Conservation (phyloP, 2,888 invertebrate genomes). For the Tenthredo livida region DNA sequence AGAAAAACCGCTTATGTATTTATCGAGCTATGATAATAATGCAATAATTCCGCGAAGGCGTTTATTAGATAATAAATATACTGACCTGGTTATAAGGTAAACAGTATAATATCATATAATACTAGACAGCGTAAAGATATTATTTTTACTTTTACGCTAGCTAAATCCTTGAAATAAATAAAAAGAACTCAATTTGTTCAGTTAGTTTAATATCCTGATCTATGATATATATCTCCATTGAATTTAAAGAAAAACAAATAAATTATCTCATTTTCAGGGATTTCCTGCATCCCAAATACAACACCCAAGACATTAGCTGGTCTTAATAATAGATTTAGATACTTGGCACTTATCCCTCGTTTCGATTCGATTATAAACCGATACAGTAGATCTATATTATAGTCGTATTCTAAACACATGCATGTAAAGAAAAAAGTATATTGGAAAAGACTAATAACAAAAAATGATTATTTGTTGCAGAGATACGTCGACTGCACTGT, state of each 20-base stretch:
- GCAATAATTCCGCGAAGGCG: background rate
- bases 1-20: background rate
- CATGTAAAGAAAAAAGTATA: background rate
- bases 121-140: background rate
- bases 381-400: background rate
- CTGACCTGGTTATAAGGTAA: background rate
- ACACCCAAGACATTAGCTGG: background rate
- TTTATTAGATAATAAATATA: background rate
- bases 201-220: background rate
- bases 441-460: background rate
- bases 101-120: background rate
- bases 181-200: background rate
- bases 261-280: background rate
- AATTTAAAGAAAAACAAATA: background rate
- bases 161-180: slow-evolving; percentile 18
- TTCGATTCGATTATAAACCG: background rate
- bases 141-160: background rate
- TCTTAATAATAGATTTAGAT: background rate
- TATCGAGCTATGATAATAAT: background rate
- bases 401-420: background rate
- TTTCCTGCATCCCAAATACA: background rate
- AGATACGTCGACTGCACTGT: slow-evolving; percentile 88
- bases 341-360: background rate
- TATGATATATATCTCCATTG: background rate
- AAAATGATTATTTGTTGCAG: slow-evolving; percentile 75